Evolutionary conservation across 2,113 vertebrate genomes (phyloP).

Genomic region (Rhinopomastus cyanomelas): DNA sequence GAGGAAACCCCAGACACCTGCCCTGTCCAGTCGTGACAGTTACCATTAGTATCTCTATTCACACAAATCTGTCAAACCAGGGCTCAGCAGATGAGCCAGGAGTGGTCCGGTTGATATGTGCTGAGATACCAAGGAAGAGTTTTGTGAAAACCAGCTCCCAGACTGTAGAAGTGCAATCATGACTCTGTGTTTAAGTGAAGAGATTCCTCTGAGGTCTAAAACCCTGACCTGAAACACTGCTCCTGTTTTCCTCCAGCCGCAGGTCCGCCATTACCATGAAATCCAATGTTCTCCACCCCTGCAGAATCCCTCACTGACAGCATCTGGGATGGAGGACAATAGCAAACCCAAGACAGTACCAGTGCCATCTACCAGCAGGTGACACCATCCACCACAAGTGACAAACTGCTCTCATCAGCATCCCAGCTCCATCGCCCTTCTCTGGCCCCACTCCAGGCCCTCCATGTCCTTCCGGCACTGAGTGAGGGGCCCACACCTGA

Average conservation of each 20-base stretch:
- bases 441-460: too few relatives aligned
- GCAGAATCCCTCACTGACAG: not conserved
- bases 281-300: not conserved
- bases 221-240: accelerated
- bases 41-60: accelerated
- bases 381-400: not conserved
- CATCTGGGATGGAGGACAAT: not conserved
- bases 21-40: accelerated
- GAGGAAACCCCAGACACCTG: too few relatives aligned
- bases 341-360: not conserved
- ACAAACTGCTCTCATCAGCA: too few relatives aligned
- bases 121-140: not conserved
- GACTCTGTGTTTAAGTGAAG: too few relatives aligned
- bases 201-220: not conserved
- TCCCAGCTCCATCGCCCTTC: too few relatives aligned
- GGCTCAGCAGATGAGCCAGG: not conserved
- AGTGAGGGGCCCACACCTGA: too few relatives aligned
- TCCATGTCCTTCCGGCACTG: too few relatives aligned
- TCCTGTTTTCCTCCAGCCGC: not conserved
- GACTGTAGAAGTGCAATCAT: not conserved
- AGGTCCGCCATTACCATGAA: not conserved
- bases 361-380: not conserved
- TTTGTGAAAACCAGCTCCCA: not conserved
- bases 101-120: not conserved
- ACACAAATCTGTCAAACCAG: accelerated